Evolutionary conservation across 2,113 vertebrate genomes (phyloP), one percentile per base, ranked within the genome.

Genomic region (Emydocephalus ijimae): DNA sequence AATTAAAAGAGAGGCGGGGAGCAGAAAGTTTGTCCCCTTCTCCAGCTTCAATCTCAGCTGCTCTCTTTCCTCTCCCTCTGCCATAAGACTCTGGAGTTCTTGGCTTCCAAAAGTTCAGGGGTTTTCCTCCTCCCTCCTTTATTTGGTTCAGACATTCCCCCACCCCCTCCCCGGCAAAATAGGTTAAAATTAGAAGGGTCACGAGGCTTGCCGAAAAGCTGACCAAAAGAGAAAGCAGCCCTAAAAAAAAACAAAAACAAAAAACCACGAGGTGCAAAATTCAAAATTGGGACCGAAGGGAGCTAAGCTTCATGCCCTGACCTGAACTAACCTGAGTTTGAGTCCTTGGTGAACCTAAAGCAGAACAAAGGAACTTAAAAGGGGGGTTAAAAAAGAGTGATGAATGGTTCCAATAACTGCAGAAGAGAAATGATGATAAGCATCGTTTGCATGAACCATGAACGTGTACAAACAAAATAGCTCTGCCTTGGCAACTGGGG

Each of bases 171-270:
- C 15, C 50, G 20, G 29, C 14, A n/a, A 89, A 50, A 9, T n/a
- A 18, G 7, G 88, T 81, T 92, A 90, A 90, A 92, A 90, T 92
- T 90, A 85, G 55, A 85, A 14, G 48, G 39, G 21, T 85, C 88
- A 43, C 88, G 7, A 14, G 54, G 55, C 29, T 23, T 48, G 87
- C 26, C 23, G 9, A 21, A 54, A 61, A 86, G 24, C 1, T 45
- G 69, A 26, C 24, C 34, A 4, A 55, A 92, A 85, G 24, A 90
- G 88, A 48, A 86, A 92, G 69, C 20, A 39, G n/a, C 29, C 54
- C 2, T n/a, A 85, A 81, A 24, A 61, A 26, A 26, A 61, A 9
- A 59, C 5, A 24, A 43, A 43, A 43, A 43, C 3, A 43, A 43
- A 7, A 56, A 1, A 4, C 56, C 54, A 43, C 29, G 3, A 39